phyloP scores from a whole-genome alignment of 2,888 invertebrate species.

The Leucophenga montana region DNA sequence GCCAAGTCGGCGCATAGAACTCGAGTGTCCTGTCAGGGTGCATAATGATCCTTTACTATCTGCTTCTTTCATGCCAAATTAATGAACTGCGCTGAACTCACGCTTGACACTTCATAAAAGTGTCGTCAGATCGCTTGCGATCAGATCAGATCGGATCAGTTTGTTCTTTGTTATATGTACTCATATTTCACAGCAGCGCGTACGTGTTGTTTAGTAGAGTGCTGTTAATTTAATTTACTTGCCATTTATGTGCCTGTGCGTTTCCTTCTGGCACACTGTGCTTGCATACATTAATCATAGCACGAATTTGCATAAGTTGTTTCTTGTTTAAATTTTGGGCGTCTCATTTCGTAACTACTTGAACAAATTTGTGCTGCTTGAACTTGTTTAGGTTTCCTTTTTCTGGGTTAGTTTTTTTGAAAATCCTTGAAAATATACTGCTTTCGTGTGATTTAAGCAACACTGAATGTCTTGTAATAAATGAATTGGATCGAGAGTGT shows the following conservation, averaged over 20 bases:
- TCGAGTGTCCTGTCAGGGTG: constrained; percentile 21
- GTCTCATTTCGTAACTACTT: not conserved
- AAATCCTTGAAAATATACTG: too few species aligned
- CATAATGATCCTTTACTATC: constrained; percentile 23
- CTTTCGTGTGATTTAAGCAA: too few species aligned
- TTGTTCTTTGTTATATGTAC: too few species aligned
- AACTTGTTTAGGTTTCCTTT: too few species aligned
- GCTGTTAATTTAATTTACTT: constrained; percentile 59
- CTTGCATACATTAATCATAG: constrained; percentile 49
- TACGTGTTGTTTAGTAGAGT: constrained; percentile 37
- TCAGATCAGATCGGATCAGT: constrained; percentile 26
- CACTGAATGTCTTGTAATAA: not conserved
- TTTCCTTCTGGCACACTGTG: constrained; percentile 6
- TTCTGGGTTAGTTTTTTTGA: too few species aligned
- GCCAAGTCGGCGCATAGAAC: constrained; percentile 24
- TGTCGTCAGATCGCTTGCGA: constrained; percentile 52
- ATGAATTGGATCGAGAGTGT: constrained; percentile 47
- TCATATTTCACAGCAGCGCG: constrained; percentile 15
- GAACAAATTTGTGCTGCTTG: not conserved
- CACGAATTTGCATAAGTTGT: constrained; percentile 54
- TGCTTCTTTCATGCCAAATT: constrained; percentile 55
- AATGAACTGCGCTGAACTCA: constrained; percentile 52
- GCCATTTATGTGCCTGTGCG: constrained; percentile 55
- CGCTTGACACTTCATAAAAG: constrained; percentile 65
- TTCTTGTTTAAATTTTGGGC: constrained; percentile 36